Base-by-base conservation (phyloP, 2,888 invertebrate genomes). In the Timandra comae region DNA sequence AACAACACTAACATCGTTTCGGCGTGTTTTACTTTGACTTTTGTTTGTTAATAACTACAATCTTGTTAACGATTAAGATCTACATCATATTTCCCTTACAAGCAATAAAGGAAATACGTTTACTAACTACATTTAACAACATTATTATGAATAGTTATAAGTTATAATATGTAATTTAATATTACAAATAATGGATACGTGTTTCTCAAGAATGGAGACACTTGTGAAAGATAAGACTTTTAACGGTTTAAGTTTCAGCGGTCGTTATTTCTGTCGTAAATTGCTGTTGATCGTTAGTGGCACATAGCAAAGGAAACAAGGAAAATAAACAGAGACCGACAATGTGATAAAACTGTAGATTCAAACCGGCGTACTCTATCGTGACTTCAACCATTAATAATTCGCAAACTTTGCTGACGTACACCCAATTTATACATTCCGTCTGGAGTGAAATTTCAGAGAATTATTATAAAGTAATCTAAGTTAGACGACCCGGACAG, bases 401-500 rank as follows among this genome's bases (percentile, higher is more conserved):
- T 71, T 64, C 61, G 51, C 64, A 52, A 70, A 74, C 63, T 71
- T 66, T 48, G 57, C 66, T 16, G 68, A 71, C 70, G 71, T 16
- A 71, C 70, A 63, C 55, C 63, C 66, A 75, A 75, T 78, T 71
- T 73, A 72, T 73, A 67, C 61, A 71, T 74, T 69, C 69, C 59
- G 63, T 68, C 66, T 70, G 61, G 66, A 70, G 65, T 67, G 64
- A 70, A 68, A 72, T 73, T 71, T 67, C 62, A 60, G 56, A 46
- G 63, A 64, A 74, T 80, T 74, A 80, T 80, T 82, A 79, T 75
- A 76, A 79, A 79, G 82, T 77, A 81, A 84, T 84, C 75, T 77
- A 80, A 82, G 78, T 84, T 82, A 71, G 72, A 43, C 69, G 68
- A 69, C 56, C 66, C 68, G 63, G 55, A 57, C 65, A 62, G 63